Conservation (phyloP, 2,113 vertebrate species). For the Oryctolagus cuniculus region DNA sequence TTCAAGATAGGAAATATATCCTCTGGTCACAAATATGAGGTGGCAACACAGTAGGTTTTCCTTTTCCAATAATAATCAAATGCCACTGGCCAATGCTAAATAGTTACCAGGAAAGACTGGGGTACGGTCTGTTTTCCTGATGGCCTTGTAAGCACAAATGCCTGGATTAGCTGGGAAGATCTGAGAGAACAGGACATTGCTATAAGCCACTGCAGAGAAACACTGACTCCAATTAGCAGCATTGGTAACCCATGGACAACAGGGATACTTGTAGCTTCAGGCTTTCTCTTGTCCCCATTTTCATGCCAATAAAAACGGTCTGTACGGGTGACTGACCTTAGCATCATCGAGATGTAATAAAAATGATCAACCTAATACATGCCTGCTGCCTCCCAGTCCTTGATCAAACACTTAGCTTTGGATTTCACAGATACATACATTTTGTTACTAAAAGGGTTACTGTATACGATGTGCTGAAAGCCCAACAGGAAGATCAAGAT, state of each 20-base stretch:
- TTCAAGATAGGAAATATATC: background rate
- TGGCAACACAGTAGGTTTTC: background rate
- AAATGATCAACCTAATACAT: background rate
- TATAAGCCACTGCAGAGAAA: background rate
- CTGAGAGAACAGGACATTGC: background rate
- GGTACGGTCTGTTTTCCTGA: background rate
- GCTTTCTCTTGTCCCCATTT: background rate
- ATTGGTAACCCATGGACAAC: background rate
- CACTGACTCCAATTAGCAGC: background rate
- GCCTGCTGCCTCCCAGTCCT: background rate
- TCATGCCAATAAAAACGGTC: background rate
- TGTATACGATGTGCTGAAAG: background rate
- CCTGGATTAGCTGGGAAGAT: background rate
- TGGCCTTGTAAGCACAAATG: background rate
- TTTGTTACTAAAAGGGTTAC: constrained; percentile 29
- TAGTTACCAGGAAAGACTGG: background rate
- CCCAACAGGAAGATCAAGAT: background rate
- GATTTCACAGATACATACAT: background rate
- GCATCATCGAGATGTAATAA: background rate
- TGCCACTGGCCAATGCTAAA: background rate
- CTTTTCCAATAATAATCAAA: background rate
- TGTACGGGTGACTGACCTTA: background rate
- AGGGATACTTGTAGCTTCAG: background rate
- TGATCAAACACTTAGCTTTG: background rate
- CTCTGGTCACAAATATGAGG: background rate